Evolutionary conservation across 1,140 invertebrate genomes (phyloP), one percentile per base, ranked within the genome.

Genomic region (Drosophila tani): DNA sequence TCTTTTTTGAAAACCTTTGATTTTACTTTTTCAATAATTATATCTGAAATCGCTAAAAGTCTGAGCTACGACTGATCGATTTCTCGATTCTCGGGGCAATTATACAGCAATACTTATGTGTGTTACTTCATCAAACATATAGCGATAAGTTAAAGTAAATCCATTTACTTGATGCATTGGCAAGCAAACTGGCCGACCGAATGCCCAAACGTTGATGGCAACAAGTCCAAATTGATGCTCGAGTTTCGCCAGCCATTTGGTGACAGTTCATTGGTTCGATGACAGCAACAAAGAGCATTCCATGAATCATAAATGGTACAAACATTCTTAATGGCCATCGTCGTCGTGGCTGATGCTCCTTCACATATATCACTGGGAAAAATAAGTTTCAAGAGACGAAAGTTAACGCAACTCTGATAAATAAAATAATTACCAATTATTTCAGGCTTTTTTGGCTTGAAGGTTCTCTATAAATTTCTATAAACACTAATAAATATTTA

Each of bases 271-370:
- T 71, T 71, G 38, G 66, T 51, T 21, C 67, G 69, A 35, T 58
- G 69, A 58, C 69, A 71, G 67, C 69, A 51, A 71, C 69, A 73
- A 71, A 73, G 67, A 71, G 69, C 69, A 73, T 73, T 43, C 69
- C 69, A 73, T 60, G 69, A 73, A 73, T 73, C 69, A 73, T 73
- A 73, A 73, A 73, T 50, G 67, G 55, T 46, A 38, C 69, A 73
- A 60, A 73, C 67, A 60, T 73, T 51, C 67, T 59, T 73, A 59
- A 59, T 73, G 67, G 69, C 38, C 64, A 41, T 38, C 38, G 51
- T 41, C 21, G 45, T 41, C 21, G 45, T 49, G 38, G 24, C 35
- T 29, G 17, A 27, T 35, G 29, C 17, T 46, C 11, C 66, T 6
- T 24, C 53, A 40, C 38, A 43, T 38, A 21, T 21, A 21, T 53